Evolutionary conservation across 2,888 invertebrate species (phyloP).

Genomic region (Osmoderma eremita): DNA sequence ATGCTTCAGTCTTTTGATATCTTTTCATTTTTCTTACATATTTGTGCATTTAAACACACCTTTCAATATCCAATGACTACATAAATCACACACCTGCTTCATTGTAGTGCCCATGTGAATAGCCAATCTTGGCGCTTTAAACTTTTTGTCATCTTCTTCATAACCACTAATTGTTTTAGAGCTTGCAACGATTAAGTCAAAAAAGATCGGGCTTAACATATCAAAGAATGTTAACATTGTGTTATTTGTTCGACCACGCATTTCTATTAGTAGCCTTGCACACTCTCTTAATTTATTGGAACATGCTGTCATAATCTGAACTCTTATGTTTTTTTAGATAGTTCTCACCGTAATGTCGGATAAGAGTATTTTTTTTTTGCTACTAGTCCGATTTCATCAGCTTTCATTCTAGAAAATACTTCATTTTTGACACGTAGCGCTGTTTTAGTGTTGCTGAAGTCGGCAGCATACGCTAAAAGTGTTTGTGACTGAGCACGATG

Average conservation of each 20-base stretch:
- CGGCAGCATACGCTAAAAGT: constrained; percentile 38
- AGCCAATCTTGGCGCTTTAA: constrained; percentile 44
- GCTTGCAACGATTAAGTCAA: constrained; percentile 41
- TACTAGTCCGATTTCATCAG: constrained; percentile 39
- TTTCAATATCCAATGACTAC: constrained; percentile 44
- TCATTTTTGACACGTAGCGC: constrained; percentile 39
- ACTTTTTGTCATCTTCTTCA: constrained; percentile 41
- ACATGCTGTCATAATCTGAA: constrained; percentile 42
- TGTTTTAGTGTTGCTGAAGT: neutral
- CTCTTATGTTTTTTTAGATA: constrained; percentile 33
- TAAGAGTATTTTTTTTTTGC: constrained; percentile 40
- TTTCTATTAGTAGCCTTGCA: constrained; percentile 35
- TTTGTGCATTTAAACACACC: constrained; percentile 14
- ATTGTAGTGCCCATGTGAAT: constrained; percentile 47
- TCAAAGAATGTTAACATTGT: constrained; percentile 24
- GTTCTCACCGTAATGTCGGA: constrained; percentile 40
- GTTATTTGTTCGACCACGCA: constrained; percentile 5
- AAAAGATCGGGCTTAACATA: constrained; percentile 36
- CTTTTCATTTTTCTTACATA: constrained; percentile 27
- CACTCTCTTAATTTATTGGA: constrained; percentile 48
- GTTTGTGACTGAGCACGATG: constrained; percentile 27
- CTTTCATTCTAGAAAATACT: constrained; percentile 42
- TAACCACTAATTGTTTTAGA: constrained; percentile 44
- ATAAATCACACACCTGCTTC: constrained; percentile 46
- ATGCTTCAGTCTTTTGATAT: constrained; percentile 36